Percentiles rank a stretch among this genome's conserved stretches.
Conservation (phyloP, 1,140 invertebrate species). For the Chironomus striatipennis region DNA sequence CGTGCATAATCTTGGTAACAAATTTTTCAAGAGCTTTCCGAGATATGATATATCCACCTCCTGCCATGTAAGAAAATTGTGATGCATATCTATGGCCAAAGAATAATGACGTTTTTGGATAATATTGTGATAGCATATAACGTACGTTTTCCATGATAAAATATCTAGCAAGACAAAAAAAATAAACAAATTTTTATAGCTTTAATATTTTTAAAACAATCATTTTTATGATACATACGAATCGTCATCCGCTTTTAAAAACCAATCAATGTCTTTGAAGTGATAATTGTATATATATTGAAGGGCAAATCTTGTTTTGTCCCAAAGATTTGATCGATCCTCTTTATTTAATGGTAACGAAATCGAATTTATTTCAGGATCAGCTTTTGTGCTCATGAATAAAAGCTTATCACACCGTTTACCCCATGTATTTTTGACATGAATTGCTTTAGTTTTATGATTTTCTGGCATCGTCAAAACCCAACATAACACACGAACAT, state of each 20-base stretch:
- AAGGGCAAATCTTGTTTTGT: conserved; percentile 85
- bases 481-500: conserved; percentile 80
- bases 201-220: too few species aligned
- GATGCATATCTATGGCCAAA: conserved; percentile 68
- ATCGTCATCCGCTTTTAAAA: conserved; percentile 86
- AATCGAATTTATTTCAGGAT: conserved; percentile 40
- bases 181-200: background rate
- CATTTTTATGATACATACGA: conserved; percentile 53
- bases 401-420: conserved; percentile 75
- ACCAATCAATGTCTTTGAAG: conserved; percentile 73
- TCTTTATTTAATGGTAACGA: conserved; percentile 25
- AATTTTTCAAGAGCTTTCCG: conserved; percentile 59
- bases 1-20: conserved; percentile 51
- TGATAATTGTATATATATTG: conserved; percentile 73
- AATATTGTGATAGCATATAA: conserved; percentile 66
- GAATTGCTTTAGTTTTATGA: conserved; percentile 73
- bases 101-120: conserved; percentile 59
- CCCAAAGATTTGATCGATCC: conserved; percentile 79
- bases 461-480: conserved; percentile 83
- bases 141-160: conserved; percentile 80
- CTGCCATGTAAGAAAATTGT: conserved; percentile 24
- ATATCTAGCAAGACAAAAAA: conserved; percentile 50
- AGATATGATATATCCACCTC: conserved; percentile 76
- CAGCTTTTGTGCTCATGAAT: conserved; percentile 72
- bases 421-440: conserved; percentile 90